Evolutionary conservation across 2,797 vertebrate species (phyloP), one percentile per base, ranked within the genome.

Genomic region (Sciurus carolinensis): DNA sequence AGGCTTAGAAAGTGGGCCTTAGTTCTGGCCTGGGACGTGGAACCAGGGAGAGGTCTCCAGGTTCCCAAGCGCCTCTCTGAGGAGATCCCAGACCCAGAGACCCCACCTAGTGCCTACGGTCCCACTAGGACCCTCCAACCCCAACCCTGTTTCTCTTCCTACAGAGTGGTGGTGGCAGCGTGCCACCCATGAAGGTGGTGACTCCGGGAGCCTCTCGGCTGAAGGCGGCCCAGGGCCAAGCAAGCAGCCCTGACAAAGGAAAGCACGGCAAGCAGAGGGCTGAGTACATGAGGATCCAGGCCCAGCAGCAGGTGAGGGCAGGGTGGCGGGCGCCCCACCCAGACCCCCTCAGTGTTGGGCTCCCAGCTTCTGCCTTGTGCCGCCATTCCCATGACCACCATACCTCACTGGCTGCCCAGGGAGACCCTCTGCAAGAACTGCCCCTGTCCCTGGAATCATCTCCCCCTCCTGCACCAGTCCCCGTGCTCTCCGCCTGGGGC

Each of bases 251-350:
- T 0, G 99, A 99, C 98, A 99, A 99, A 97, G 98, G 98, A 98
- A 99, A 99, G 97, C 99, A 99, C 86, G 97, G 98, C 97, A 99
- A 99, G 97, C 99, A 99, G 98, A 98, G 99, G 94, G 99, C 99
- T 13, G 99, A 99, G 91, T 99, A 99, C 98, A 96, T 99, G 98
- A 98, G 99, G 98, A 99, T 98, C 98, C 99, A 99, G 98, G 99
- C 99, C 97, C 99, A 99, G 98, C 99, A 98, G 99, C 99, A 99
- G 99, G 99, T 99, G 99, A 94, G 96, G 69, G 39, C 1, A 5
- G 73, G n/a, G 42, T 0, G 5, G 5, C 54, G 28, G 86, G 95
- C n/a, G 3, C 9, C 13, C 24, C 24, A 1, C 7, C 3, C 33
- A 3, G 36, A 7, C 10, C 36, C 42, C 59, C n/a, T 6, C 24